Evolutionary conservation across 2,797 vertebrate species (phyloP).

Genomic region (Morus bassanus): DNA sequence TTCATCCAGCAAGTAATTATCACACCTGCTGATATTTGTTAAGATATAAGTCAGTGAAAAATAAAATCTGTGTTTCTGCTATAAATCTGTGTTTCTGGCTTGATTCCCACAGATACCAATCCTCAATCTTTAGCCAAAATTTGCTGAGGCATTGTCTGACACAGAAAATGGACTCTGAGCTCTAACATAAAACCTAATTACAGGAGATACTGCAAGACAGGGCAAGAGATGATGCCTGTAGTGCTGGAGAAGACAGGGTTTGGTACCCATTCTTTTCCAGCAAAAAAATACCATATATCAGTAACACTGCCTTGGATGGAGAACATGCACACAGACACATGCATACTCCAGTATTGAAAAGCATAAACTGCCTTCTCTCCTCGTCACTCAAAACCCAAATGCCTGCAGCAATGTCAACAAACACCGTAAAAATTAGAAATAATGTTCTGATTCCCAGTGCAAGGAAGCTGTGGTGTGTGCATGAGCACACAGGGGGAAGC

Average conservation of each 20-base stretch:
- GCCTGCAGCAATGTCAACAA: not conserved
- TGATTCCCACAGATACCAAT: not conserved
- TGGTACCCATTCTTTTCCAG: not conserved
- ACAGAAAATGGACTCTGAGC: not conserved
- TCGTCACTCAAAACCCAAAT: not conserved
- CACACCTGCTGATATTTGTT: not conserved
- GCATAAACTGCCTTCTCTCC: not conserved
- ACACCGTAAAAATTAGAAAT: not conserved
- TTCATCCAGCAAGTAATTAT: conserved; percentile 44
- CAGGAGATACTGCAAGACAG: not conserved
- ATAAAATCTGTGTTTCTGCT: not conserved
- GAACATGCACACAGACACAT: not conserved
- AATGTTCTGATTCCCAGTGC: rapidly evolving
- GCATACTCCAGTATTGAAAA: not conserved
- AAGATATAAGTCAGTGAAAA: conserved; percentile 35
- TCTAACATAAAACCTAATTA: not conserved
- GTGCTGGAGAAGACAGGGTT: not conserved
- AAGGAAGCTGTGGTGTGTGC: not conserved
- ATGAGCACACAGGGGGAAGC: not conserved
- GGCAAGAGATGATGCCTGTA: not conserved
- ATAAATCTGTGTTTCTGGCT: conserved; percentile 9
- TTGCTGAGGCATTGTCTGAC: conserved; percentile 14
- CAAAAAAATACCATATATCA: not conserved
- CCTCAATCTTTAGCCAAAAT: not conserved
- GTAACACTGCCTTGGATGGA: not conserved